Conservation (phyloP, 2,888 invertebrate genomes). For the Drosophila kambysellisi region DNA sequence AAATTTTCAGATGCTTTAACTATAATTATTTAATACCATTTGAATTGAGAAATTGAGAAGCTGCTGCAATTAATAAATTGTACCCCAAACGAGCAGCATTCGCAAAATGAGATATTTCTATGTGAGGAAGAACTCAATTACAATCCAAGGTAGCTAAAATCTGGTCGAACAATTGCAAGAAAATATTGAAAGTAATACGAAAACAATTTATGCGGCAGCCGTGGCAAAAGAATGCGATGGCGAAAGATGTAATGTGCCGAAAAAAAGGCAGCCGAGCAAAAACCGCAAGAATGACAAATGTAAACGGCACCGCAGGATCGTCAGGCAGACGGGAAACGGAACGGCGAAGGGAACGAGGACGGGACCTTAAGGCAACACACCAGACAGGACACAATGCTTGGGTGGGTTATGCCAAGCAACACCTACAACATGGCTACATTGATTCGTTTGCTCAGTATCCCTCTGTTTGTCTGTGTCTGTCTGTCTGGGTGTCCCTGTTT, state of each 20-base stretch:
- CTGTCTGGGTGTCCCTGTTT: conserved; percentile 19
- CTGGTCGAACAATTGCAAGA: conserved; percentile 51
- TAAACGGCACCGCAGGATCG: conserved; percentile 62
- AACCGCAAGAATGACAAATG: conserved; percentile 74
- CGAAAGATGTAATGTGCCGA: conserved; percentile 25
- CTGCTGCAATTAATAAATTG: neutral
- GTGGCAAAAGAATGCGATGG: conserved; percentile 19
- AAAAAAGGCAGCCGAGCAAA: conserved; percentile 50
- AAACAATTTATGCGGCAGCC: conserved; percentile 46
- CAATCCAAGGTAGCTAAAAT: conserved; percentile 21
- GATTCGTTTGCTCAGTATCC: conserved; percentile 41
- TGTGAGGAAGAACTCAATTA: conserved; percentile 33
- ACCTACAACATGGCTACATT: conserved; percentile 60
- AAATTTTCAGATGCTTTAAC: neutral
- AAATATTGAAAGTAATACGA: conserved; percentile 65
- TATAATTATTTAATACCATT: neutral
- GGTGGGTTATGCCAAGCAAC: conserved; percentile 69
- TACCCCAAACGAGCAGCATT: conserved; percentile 26
- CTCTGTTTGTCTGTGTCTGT: conserved; percentile 14
- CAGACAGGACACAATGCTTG: conserved; percentile 37
- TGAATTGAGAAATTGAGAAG: neutral
- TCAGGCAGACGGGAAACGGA: conserved; percentile 1
- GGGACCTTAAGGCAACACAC: conserved; percentile 29
- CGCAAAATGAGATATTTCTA: conserved; percentile 16
- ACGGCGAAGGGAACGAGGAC: neutral